Conservation (phyloP, 1,140 invertebrate species). For the Macrobrachium rosenbergii region DNA sequence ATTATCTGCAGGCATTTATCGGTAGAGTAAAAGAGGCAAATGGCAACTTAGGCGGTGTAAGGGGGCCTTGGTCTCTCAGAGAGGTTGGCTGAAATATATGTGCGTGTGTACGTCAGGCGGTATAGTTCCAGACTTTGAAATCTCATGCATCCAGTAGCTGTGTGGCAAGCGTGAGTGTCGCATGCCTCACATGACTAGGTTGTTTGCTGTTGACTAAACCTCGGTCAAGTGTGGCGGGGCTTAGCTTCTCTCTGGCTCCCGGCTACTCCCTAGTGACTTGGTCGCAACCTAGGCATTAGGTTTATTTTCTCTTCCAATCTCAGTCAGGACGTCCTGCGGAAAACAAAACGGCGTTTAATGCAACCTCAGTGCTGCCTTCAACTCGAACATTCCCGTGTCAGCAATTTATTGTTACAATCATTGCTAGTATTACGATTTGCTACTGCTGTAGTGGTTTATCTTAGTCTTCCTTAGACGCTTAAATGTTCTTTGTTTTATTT, state of each 20-base stretch:
- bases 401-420: too few species aligned
- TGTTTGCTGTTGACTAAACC: constrained; percentile 10
- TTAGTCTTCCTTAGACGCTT: too few species aligned
- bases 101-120: too few species aligned
- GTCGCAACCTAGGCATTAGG: constrained; percentile 7
- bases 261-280: constrained; percentile 19
- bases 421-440: too few species aligned
- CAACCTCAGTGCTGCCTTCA: background rate
- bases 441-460: too few species aligned
- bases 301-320: background rate
- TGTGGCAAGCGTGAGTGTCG: constrained; percentile 11
- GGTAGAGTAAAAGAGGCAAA: too few species aligned
- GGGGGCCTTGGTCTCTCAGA: too few species aligned
- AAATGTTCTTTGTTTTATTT: too few species aligned
- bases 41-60: too few species aligned
- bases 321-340: background rate
- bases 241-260: background rate
- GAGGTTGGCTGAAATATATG: too few species aligned
- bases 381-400: background rate
- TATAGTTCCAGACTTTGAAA: too few species aligned
- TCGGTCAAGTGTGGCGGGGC: constrained; percentile 9
- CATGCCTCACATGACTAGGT: constrained; percentile 14
- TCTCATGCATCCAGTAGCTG: constrained; percentile 10
- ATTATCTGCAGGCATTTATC: too few species aligned
- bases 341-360: background rate